A percentile compares a stretch with the other conserved stretches of the same genome.
These are phyloP conservation scores for Porites lobata DNA, from an alignment of 92 coral and sea anemone genomes.

Conservation along the genomic window DNA sequence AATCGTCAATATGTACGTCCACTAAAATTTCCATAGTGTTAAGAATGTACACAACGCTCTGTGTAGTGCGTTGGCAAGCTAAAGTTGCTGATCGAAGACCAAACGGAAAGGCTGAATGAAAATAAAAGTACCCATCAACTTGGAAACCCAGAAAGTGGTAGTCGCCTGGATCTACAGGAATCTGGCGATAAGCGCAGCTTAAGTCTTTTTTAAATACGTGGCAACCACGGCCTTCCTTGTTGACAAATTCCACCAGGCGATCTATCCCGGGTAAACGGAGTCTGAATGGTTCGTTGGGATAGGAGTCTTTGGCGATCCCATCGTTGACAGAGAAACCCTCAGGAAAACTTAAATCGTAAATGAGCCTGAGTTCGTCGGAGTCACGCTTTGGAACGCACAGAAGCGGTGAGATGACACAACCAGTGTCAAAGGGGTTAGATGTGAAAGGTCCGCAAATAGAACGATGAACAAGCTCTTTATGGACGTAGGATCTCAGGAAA, in stretches of 20 bases:
- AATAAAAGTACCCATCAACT: no score
- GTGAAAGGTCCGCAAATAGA: constrained; percentile 48
- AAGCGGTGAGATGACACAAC: constrained; percentile 44
- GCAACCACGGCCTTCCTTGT: no score
- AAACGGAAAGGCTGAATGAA: no score
- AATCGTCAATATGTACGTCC: background rate
- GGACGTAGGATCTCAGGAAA: constrained; percentile 26
- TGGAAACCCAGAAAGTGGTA: no score
- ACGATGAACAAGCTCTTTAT: constrained; percentile 35
- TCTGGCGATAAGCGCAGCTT: no score
- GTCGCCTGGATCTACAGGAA: no score
- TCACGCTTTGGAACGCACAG: constrained; percentile 41
- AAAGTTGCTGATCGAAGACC: no score
- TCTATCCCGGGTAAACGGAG: no score
- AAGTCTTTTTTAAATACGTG: no score
- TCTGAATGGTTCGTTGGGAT: background rate
- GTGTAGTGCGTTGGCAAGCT: no score
- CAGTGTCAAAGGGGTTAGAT: constrained; percentile 40
- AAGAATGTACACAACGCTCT: no score
- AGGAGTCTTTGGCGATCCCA: constrained; percentile 59
- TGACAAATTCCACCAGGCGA: no score
- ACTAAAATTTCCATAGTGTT: constrained; percentile 2
- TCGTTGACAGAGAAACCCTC: constrained; percentile 30
- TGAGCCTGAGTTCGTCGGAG: constrained; percentile 34
- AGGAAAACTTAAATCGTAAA: constrained; percentile 48